Percentiles rank a stretch among this genome's conserved stretches.
phyloP scores from a whole-genome alignment of 2,113 vertebrate species.

The Hyaena hyaena region DNA sequence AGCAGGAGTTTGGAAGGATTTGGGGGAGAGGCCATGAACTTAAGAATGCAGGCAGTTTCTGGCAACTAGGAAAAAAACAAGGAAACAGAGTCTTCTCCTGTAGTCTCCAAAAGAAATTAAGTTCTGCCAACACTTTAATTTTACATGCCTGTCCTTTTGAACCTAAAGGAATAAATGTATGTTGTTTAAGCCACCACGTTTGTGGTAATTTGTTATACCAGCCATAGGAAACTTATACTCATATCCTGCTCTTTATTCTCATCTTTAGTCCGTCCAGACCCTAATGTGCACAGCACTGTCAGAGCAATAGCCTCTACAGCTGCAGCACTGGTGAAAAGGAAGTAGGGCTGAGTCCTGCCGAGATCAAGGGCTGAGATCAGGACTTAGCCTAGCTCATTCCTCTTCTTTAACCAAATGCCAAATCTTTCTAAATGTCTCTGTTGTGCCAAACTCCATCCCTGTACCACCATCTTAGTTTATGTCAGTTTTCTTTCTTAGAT shows the following conservation, averaged over 20 bases:
- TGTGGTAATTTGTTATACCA: neutral
- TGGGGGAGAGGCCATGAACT: neutral
- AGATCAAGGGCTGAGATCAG: neutral
- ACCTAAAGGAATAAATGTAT: neutral
- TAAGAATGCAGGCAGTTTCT: neutral
- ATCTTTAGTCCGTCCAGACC: neutral
- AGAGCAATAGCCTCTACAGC: neutral
- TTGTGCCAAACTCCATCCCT: neutral
- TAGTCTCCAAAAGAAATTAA: neutral
- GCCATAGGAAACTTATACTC: neutral
- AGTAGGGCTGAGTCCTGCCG: neutral
- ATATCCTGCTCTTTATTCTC: neutral
- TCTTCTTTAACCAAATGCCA: neutral
- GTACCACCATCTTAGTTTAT: neutral
- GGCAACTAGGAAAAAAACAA: neutral
- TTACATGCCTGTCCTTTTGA: neutral
- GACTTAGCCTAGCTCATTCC: neutral
- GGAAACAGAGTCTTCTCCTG: neutral
- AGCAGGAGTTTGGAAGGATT: neutral
- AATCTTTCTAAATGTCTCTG: neutral
- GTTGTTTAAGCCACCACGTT: neutral
- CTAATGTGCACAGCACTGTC: neutral
- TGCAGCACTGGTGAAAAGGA: accelerated
- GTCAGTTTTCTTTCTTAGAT: neutral
- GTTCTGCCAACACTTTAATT: neutral